Evolutionary conservation across 2,797 vertebrate genomes (phyloP).

Genomic region (Sylvia borin): DNA sequence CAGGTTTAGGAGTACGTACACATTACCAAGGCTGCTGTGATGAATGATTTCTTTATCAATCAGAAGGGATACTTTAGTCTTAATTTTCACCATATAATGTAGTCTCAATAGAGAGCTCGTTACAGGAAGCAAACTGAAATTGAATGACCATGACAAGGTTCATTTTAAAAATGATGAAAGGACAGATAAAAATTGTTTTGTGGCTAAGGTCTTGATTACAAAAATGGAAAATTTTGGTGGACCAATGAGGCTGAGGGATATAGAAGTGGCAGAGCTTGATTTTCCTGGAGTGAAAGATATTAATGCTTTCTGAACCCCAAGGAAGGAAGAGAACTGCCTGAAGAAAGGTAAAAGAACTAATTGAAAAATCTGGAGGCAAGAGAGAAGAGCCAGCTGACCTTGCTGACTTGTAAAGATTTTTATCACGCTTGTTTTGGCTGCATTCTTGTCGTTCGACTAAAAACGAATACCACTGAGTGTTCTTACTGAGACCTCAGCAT

Average conservation of each 20-base stretch:
- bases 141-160: not conserved
- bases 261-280: not conserved
- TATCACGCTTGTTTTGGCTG: not conserved
- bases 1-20: not conserved
- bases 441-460: not conserved
- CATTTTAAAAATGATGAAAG: not conserved
- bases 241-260: not conserved
- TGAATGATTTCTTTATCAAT: not conserved
- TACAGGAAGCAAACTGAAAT: not conserved
- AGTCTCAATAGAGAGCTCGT: not conserved
- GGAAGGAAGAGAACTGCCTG: not conserved
- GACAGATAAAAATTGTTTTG: not conserved
- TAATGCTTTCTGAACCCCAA: not conserved
- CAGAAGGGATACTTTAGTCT: not conserved
- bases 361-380: not conserved
- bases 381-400: not conserved
- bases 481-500: not conserved
- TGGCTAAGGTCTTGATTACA: not conserved
- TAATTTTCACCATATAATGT: not conserved
- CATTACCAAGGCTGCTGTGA: not conserved
- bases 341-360: not conserved
- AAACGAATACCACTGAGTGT: not conserved
- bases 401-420: conserved; percentile 31
- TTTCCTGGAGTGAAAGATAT: not conserved
- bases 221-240: not conserved